Percentiles rank a stretch among this genome's conserved stretches.
These are phyloP conservation scores for Pygoscelis antarcticus DNA, from an alignment of 2,113 vertebrate species.

Conservation along the genomic window DNA sequence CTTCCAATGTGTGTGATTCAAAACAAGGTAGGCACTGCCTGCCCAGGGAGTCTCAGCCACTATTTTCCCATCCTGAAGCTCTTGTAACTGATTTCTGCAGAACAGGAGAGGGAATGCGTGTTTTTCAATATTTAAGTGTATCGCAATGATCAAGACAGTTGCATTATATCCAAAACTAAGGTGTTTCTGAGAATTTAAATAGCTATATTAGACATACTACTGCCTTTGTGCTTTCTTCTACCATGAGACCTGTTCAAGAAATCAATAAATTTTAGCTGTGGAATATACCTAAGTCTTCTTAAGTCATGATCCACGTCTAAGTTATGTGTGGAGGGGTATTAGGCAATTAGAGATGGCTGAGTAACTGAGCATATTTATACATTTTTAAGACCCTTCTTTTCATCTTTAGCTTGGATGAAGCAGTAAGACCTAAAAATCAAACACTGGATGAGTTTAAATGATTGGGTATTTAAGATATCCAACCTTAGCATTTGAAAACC, in stretches of 20 bases:
- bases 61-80: not conserved
- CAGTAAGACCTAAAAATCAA: not conserved
- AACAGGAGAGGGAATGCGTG: accelerated
- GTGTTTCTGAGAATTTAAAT: not conserved
- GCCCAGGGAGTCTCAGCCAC: not conserved
- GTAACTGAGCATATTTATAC: not conserved
- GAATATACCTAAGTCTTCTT: not conserved
- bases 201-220: accelerated
- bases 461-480: not conserved
- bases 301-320: not conserved
- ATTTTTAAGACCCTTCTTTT: not conserved
- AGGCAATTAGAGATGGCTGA: not conserved
- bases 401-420: not conserved
- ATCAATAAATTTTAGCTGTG: not conserved
- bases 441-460: not conserved
- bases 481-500: not conserved
- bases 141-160: not conserved
- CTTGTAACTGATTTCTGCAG: not conserved
- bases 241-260: not conserved
- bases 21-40: not conserved
- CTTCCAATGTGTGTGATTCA: not conserved
- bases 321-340: not conserved
- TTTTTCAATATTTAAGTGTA: accelerated
- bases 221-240: not conserved
- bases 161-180: not conserved